Conservation (phyloP, 2,113 vertebrate genomes). For the Cyanoderma ruficeps region DNA sequence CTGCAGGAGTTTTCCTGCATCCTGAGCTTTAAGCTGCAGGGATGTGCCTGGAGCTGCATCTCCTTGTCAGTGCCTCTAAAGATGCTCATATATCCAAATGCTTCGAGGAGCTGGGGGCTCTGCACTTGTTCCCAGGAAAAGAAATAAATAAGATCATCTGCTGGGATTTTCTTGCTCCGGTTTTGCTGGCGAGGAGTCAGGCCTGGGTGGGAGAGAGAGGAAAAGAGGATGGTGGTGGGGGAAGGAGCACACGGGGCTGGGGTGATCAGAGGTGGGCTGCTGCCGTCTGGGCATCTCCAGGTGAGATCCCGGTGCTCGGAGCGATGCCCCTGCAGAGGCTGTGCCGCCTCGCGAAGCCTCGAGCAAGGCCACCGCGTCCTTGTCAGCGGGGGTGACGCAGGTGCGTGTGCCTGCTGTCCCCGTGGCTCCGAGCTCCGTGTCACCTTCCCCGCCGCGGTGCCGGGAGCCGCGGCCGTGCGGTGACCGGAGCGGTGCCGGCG, state of each 20-base stretch:
- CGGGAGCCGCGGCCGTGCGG: neutral
- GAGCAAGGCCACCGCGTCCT: constrained; percentile 24
- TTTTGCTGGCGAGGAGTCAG: neutral
- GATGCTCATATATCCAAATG: constrained; percentile 27
- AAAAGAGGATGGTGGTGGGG: neutral
- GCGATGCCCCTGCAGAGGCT: neutral
- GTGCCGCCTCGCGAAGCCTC: neutral
- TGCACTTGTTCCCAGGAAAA: neutral
- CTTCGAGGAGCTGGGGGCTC: constrained; percentile 47
- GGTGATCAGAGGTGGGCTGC: neutral
- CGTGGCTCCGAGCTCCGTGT: neutral
- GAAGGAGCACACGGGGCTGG: neutral
- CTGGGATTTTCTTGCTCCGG: neutral
- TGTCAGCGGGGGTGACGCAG: neutral
- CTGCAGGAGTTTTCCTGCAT: neutral
- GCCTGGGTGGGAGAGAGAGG: neutral
- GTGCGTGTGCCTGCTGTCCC: neutral
- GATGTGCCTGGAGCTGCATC: neutral
- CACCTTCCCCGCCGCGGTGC: neutral
- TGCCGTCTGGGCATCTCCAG: rapidly evolving
- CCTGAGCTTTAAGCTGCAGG: neutral
- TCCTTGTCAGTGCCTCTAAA: neutral
- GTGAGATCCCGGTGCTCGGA: rapidly evolving
- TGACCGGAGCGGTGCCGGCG: neutral
- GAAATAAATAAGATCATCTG: neutral